Evolutionary conservation across 2,888 invertebrate species (phyloP).

Genomic region (Unio pictorum): DNA sequence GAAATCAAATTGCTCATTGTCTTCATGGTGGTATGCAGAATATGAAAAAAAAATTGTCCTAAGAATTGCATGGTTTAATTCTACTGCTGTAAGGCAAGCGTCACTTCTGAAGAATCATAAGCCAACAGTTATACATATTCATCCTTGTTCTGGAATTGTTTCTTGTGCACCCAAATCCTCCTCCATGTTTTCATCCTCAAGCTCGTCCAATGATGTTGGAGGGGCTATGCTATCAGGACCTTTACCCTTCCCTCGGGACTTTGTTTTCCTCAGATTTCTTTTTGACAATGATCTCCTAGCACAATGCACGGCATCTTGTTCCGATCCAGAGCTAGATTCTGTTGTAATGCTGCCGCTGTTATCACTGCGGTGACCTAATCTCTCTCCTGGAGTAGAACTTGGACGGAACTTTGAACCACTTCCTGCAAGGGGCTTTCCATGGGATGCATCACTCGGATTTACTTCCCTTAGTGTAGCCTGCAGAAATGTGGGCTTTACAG

Average conservation of each 20-base stretch:
- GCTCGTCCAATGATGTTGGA: conserved; percentile 48
- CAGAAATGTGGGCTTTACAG: conserved; percentile 56
- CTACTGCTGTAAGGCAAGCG: too few relatives aligned
- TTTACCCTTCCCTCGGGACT: conserved; percentile 66
- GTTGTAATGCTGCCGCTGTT: conserved; percentile 37
- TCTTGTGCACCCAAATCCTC: not conserved
- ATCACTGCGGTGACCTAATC: conserved; percentile 17
- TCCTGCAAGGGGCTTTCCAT: conserved; percentile 4
- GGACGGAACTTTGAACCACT: conserved; percentile 23
- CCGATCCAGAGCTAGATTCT: conserved; percentile 64
- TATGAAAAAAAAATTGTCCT: too few relatives aligned
- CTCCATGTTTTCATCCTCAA: conserved; percentile 41
- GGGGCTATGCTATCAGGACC: conserved; percentile 58
- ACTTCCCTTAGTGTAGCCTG: conserved; percentile 37
- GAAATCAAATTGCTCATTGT: too few relatives aligned
- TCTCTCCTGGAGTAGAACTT: conserved; percentile 12
- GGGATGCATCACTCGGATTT: conserved; percentile 31
- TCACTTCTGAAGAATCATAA: too few relatives aligned
- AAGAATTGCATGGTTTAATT: too few relatives aligned
- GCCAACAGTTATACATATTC: too few relatives aligned
- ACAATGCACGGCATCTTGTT: conserved; percentile 52
- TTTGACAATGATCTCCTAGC: conserved; percentile 42
- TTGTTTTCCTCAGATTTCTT: conserved; percentile 63
- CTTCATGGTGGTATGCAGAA: too few relatives aligned
- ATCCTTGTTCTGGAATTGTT: too few relatives aligned